Percentiles rank a stretch among this genome's conserved stretches.
These are phyloP conservation scores for Rhipidura dahli DNA, from an alignment of 2,113 vertebrate genomes.

Conservation along the genomic window DNA sequence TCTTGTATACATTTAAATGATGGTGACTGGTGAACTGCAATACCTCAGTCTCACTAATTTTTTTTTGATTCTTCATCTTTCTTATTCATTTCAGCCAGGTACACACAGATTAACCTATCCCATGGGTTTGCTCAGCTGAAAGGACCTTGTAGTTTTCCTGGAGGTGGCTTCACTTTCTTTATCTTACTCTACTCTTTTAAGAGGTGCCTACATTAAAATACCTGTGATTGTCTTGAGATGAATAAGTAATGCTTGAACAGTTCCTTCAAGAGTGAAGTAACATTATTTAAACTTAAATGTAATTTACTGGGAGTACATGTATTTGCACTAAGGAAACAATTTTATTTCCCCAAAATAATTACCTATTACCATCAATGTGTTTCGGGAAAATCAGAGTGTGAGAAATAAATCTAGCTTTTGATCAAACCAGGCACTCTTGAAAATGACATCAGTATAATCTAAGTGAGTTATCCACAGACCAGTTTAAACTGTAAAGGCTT, in stretches of 20 bases:
- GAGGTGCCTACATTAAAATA: not conserved
- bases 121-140: not conserved
- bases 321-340: not conserved
- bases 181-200: not conserved
- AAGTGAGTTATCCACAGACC: not conserved
- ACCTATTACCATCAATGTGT: not conserved
- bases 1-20: not conserved
- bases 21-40: not conserved
- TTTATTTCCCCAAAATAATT: not conserved
- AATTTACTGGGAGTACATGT: not conserved
- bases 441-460: constrained; percentile 44
- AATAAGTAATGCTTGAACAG: not conserved
- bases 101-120: not conserved
- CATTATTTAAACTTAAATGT: not conserved
- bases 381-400: not conserved
- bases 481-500: constrained; percentile 23
- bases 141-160: not conserved
- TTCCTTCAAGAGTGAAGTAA: not conserved
- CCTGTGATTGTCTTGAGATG: not conserved
- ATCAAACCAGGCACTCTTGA: constrained; percentile 16
- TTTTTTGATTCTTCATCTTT: not conserved
- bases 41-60: not conserved
- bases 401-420: constrained; percentile 8
- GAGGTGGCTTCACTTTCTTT: accelerated
- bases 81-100: not conserved